A percentile compares a stretch with the other conserved stretches of the same genome.
phyloP scores from a whole-genome alignment of 1,140 invertebrate species.

The Heliothis subflexa region DNA sequence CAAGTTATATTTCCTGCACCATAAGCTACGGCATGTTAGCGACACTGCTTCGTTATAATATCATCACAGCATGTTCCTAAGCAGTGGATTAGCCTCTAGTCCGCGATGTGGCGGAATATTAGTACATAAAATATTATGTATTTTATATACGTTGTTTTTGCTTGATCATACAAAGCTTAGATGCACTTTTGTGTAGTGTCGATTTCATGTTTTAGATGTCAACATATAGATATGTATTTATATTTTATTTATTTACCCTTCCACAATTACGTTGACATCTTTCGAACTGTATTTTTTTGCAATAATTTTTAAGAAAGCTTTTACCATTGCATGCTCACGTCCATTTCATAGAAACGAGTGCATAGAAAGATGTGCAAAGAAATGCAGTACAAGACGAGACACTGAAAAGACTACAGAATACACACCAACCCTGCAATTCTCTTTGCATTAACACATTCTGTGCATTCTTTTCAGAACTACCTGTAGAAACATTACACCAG shows the following conservation, averaged over 20 bases:
- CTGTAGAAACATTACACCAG: constrained; percentile 63
- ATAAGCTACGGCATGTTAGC: constrained; percentile 9
- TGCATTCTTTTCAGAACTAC: constrained; percentile 85
- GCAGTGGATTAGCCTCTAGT: neutral
- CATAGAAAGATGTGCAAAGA: constrained; percentile 84
- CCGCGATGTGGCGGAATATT: neutral
- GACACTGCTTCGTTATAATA: constrained; percentile 7
- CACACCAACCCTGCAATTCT: constrained; percentile 53
- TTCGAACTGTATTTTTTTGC: constrained; percentile 80
- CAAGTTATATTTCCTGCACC: neutral
- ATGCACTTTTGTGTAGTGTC: constrained; percentile 18
- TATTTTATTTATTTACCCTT: constrained; percentile 11
- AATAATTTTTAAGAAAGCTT: constrained; percentile 66
- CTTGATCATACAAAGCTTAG: neutral
- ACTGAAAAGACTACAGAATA: constrained; percentile 28
- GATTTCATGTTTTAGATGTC: constrained; percentile 25
- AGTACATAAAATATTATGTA: neutral
- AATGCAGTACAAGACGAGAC: constrained; percentile 70
- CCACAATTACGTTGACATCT: constrained; percentile 38
- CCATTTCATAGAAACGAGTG: constrained; percentile 70
- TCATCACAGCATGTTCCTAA: neutral
- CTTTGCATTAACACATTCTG: constrained; percentile 78
- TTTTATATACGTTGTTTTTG: neutral
- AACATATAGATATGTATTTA: constrained; percentile 16
- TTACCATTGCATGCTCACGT: constrained; percentile 62